Percentiles rank a stretch among this genome's conserved stretches.
These are phyloP conservation scores for Aricia agestis DNA, from an alignment of 1,140 invertebrate species.

Conservation along the genomic window DNA sequence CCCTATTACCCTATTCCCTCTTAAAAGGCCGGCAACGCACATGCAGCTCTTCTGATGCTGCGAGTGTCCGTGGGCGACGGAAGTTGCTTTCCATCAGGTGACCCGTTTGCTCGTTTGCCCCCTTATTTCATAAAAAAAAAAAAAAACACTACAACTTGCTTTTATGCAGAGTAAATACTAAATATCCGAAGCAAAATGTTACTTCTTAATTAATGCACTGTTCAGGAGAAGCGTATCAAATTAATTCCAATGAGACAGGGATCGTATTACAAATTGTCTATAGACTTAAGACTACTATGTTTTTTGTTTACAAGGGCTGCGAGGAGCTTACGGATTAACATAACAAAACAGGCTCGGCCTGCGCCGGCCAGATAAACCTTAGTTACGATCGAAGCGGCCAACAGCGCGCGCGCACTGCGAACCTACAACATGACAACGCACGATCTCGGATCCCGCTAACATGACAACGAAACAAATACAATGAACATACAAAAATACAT, in stretches of 20 bases:
- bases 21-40: too few relatives aligned
- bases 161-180: not conserved
- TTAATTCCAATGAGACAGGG: constrained; percentile 20
- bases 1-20: too few relatives aligned
- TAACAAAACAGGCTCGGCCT: constrained; percentile 60
- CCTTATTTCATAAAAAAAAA: too few relatives aligned
- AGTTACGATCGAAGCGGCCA: constrained; percentile 58
- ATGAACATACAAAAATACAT: constrained; percentile 18
- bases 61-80: too few relatives aligned
- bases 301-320: constrained; percentile 48
- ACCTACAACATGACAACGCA: constrained; percentile 2
- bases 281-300: constrained; percentile 17
- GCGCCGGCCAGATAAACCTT: constrained; percentile 58
- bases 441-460: constrained; percentile 3
- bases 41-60: too few relatives aligned
- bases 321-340: constrained; percentile 56
- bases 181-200: not conserved
- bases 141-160: not conserved
- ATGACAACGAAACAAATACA: constrained; percentile 18
- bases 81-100: too few relatives aligned
- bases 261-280: constrained; percentile 10
- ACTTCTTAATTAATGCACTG: not conserved
- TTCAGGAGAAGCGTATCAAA: not conserved
- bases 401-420: constrained; percentile 53
- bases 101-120: too few relatives aligned